Conservation (phyloP, 1,140 invertebrate genomes). For the Lucilia sericata region DNA sequence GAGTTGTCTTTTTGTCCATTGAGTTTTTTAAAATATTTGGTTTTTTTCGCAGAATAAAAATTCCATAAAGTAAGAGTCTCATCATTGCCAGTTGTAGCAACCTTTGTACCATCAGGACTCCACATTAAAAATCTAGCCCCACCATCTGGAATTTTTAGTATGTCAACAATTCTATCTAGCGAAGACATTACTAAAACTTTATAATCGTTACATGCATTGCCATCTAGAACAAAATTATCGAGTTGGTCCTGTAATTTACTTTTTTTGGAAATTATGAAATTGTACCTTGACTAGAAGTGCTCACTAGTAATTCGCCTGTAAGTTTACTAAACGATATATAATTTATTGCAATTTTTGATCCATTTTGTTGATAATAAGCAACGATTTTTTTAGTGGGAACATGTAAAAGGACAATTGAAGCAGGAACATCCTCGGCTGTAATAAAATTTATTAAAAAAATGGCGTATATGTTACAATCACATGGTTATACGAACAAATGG, state of each 20-base stretch:
- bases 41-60: constrained; percentile 52
- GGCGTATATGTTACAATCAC: background rate
- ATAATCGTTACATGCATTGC: constrained; percentile 47
- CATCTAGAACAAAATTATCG: constrained; percentile 43
- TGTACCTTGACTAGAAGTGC: constrained; percentile 54
- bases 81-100: constrained; percentile 60
- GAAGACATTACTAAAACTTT: constrained; percentile 62
- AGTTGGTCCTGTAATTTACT: too few relatives aligned
- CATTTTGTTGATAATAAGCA: constrained; percentile 56
- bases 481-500: constrained; percentile 54
- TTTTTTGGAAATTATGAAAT: background rate
- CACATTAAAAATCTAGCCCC: constrained; percentile 62
- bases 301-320: constrained; percentile 63
- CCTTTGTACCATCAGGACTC: constrained; percentile 61
- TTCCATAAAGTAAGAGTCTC: constrained; percentile 63
- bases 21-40: background rate
- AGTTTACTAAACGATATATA: constrained; percentile 60
- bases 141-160: constrained; percentile 53
- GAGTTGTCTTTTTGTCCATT: constrained; percentile 24
- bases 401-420: constrained; percentile 59
- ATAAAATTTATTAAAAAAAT: constrained; percentile 29
- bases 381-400: constrained; percentile 57
- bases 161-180: constrained; percentile 60
- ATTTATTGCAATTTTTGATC: constrained; percentile 56
- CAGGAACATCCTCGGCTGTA: constrained; percentile 55